Evolutionary conservation across 2,113 vertebrate genomes (phyloP).

Genomic region (Sceloporus tristichus): DNA sequence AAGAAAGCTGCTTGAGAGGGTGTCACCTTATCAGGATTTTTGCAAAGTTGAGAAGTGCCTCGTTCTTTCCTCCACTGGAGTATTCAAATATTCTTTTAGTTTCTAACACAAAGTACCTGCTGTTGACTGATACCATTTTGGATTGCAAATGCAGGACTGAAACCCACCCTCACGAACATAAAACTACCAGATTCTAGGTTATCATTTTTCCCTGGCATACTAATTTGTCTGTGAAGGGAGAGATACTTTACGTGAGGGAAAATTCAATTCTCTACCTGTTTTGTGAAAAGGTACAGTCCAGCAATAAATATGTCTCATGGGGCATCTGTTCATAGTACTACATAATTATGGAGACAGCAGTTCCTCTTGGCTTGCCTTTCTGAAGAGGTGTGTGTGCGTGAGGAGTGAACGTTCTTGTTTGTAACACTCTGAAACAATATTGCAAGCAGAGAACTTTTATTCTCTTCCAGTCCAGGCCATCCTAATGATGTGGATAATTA

Average conservation of each 20-base stretch:
- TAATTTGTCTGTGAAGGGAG: not conserved
- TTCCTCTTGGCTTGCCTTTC: not conserved
- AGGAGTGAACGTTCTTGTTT: not conserved
- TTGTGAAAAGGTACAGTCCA: not conserved
- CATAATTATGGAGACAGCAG: not conserved
- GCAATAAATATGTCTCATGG: not conserved
- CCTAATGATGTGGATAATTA: constrained; percentile 33
- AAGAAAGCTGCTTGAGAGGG: too few species aligned
- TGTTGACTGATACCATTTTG: not conserved
- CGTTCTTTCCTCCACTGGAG: too few species aligned
- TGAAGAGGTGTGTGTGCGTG: too few species aligned
- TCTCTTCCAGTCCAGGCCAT: not conserved
- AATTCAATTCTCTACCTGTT: not conserved
- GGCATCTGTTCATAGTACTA: not conserved
- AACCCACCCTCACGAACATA: not conserved
- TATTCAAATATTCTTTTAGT: too few species aligned
- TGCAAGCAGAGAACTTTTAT: not conserved
- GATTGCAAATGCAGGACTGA: not conserved
- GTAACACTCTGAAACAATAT: not conserved
- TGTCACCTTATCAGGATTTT: too few species aligned
- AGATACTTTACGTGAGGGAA: not conserved
- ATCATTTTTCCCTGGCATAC: too few species aligned
- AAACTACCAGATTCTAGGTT: too few species aligned
- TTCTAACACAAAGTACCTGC: not conserved
- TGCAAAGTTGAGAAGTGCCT: too few species aligned